Conservation (phyloP, 2,888 invertebrate species). For the Cryptus armator region DNA sequence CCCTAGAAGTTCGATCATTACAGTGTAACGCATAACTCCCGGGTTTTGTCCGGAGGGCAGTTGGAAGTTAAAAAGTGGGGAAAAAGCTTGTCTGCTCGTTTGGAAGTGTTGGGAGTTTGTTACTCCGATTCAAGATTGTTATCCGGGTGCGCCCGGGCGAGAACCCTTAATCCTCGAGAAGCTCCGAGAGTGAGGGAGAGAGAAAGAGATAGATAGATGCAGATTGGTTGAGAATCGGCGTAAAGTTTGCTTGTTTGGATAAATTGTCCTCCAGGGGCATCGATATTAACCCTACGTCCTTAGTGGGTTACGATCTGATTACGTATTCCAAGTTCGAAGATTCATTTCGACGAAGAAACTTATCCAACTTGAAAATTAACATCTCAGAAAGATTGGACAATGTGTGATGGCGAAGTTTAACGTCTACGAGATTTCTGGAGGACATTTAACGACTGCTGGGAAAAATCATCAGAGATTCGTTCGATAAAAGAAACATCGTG, state of each 20-base stretch:
- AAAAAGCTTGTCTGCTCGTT: background rate
- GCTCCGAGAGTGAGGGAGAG: background rate
- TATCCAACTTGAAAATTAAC: too few relatives aligned
- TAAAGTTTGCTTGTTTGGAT: conserved; percentile 29
- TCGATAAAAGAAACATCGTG: too few relatives aligned
- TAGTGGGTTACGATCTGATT: background rate
- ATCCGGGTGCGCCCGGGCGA: conserved; percentile 18
- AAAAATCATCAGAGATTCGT: too few relatives aligned
- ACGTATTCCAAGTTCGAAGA: background rate
- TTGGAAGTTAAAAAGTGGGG: background rate
- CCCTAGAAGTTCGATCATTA: too few relatives aligned
- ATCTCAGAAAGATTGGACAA: background rate
- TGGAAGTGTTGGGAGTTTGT: background rate
- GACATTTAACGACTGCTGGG: too few relatives aligned
- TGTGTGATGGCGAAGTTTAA: background rate
- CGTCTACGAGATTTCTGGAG: too few relatives aligned
- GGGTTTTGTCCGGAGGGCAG: too few relatives aligned
- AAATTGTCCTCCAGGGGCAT: conserved; percentile 40
- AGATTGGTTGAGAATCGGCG: background rate
- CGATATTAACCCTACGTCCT: background rate
- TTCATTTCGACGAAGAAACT: background rate
- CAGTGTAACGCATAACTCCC: background rate
- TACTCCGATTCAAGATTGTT: conserved; percentile 25
- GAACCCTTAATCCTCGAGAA: conserved; percentile 5
- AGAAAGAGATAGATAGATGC: background rate